Conservation (phyloP, 2,888 invertebrate species). For the Kryphioiulus occultus region DNA sequence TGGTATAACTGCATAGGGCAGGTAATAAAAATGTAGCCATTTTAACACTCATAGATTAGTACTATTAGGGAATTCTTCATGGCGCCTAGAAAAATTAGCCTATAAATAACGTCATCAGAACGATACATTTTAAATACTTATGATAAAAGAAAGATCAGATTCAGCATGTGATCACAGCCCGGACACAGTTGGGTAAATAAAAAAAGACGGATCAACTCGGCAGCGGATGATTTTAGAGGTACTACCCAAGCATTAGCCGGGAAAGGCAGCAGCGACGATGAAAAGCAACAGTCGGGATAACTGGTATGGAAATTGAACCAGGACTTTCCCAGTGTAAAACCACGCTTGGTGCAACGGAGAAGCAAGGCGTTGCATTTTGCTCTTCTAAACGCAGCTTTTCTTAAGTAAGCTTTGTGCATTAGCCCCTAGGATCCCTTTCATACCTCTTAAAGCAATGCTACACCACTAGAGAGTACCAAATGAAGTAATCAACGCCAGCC, state of each 20-base stretch:
- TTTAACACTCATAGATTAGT: neutral
- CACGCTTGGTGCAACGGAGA: neutral
- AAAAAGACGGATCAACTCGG: neutral
- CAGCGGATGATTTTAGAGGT: neutral
- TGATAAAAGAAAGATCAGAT: neutral
- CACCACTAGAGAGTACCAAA: slow-evolving; percentile 36
- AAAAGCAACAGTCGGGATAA: neutral
- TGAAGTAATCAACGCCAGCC: slow-evolving; percentile 33
- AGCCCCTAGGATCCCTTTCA: slow-evolving; percentile 37
- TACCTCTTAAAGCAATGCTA: slow-evolving; percentile 39
- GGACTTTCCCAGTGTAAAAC: neutral
- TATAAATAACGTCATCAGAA: neutral
- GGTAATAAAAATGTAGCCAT: too few species aligned
- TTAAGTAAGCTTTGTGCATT: slow-evolving; percentile 43
- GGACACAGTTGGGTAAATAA: neutral
- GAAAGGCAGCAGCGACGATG: neutral
- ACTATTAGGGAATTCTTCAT: neutral
- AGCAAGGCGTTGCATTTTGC: neutral
- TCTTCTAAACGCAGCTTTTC: neutral
- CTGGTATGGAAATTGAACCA: neutral
- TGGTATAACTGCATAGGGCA: too few species aligned
- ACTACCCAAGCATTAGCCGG: neutral
- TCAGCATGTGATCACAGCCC: neutral
- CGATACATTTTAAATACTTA: neutral
- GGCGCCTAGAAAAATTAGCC: neutral